Evolutionary conservation across 2,113 vertebrate species (phyloP).

Genomic region (Hemicordylus capensis): DNA sequence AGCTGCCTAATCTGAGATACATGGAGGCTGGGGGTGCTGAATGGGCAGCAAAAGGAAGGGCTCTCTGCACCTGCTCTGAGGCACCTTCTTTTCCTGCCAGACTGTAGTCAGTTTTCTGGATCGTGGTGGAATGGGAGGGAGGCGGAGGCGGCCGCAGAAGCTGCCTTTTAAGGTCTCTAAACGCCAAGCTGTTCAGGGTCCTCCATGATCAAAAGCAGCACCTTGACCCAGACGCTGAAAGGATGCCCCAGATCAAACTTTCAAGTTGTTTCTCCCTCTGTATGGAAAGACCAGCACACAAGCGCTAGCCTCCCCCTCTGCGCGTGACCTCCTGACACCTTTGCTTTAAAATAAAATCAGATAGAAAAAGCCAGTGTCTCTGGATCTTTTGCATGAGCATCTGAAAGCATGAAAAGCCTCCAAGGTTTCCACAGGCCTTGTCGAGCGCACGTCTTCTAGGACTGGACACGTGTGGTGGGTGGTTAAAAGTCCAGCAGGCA

Average conservation of each 20-base stretch:
- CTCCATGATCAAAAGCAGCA: not conserved
- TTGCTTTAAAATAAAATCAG: not conserved
- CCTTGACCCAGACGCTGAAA: not conserved
- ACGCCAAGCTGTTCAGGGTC: not conserved
- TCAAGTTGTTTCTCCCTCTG: not conserved
- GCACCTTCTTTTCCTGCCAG: not conserved
- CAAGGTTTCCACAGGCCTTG: fast-evolving
- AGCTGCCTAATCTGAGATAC: not conserved
- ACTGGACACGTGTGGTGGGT: not conserved
- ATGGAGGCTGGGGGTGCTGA: no score
- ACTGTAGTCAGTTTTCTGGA: not conserved
- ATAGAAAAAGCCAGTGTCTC: not conserved
- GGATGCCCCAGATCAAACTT: not conserved
- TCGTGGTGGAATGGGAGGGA: not conserved
- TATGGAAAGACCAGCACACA: not conserved
- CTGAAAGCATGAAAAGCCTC: not conserved
- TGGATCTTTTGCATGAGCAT: not conserved
- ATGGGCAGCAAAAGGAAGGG: not conserved
- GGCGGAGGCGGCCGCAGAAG: not conserved
- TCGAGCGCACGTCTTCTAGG: not conserved
- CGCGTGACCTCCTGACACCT: not conserved
- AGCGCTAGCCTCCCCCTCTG: not conserved
- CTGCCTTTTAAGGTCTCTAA: not conserved
- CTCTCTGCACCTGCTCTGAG: not conserved
- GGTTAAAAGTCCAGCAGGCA: not conserved